Evolutionary conservation across 2,888 invertebrate species (phyloP), one percentile per base, ranked within the genome.

Genomic region (Luperina testacea): DNA sequence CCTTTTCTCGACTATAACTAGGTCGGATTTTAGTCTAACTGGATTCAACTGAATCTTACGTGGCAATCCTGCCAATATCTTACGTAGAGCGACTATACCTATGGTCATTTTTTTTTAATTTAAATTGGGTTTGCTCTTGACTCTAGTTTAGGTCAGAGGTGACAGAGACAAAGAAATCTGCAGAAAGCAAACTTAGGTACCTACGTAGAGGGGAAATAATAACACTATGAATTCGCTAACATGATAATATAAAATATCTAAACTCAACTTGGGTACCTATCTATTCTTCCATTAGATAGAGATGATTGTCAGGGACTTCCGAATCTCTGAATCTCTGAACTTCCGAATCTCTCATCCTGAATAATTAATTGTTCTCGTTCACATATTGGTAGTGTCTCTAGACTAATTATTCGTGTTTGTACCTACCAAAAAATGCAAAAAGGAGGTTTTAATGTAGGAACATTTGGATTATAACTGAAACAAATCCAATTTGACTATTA

Each of bases 401-500:
- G n/a, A 61, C 27, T n/a, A 61, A 27, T n/a, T 59, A 1, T 59
- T 59, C 13, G 59, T 61, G 5, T n/a, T 61, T 61, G 59, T 57
- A 11, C 1, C n/a, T 61, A 61, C 27, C 27, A 61, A n/a, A 59
- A 61, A n/a, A 6, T n/a, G 6, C 13, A 61, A 27, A 48, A 61
- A 61, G 11, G 11, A 61, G n/a, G 13, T 2, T n/a, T n/a, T 13
- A 13, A 61, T 15, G 27, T n/a, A 59, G n/a, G 11, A 59, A 59
- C n/a, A n/a, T 17, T 61, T 53, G 15, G 4, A 72, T 69, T 42
- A 38, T 4, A 15, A 4, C 0, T 0, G 32, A 64, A 32, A 53
- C 2, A 48, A 75, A 83, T 83, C 57, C 45, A 72, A 72, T 65
- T 11, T 17, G 51, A 65, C n/a, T 69, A 4, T 67, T 27, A 9